Conservation (phyloP, 2,797 vertebrate genomes). For the Sebastes matsubarae region DNA sequence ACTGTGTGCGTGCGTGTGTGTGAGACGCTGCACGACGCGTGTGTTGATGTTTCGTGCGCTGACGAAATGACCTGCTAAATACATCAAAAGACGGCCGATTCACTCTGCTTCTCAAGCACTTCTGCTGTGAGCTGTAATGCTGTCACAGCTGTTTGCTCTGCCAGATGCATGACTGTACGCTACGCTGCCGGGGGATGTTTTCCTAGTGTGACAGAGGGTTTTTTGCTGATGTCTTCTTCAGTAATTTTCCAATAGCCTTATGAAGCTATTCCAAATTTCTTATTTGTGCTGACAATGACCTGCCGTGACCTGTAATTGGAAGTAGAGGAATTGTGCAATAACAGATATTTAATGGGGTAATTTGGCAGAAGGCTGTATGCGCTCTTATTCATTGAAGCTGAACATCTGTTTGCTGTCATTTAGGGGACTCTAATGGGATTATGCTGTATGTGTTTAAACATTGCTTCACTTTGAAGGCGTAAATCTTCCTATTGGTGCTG, state of each 20-base stretch:
- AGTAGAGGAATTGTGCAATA: background rate
- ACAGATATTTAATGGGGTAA: background rate
- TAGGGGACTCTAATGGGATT: background rate
- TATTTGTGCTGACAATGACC: background rate
- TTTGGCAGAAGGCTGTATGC: background rate
- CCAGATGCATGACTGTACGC: constrained; percentile 57
- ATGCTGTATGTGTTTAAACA: background rate
- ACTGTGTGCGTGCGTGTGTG: background rate
- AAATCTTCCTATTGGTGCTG: background rate
- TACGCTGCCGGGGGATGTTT: constrained; percentile 21
- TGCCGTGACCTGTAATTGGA: background rate
- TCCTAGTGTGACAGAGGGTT: background rate
- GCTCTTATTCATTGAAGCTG: background rate
- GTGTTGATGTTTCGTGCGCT: constrained; percentile 25
- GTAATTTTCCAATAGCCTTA: constrained; percentile 47
- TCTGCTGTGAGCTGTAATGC: constrained; percentile 44
- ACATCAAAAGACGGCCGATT: constrained; percentile 34
- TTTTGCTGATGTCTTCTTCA: constrained; percentile 46
- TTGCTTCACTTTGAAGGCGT: background rate
- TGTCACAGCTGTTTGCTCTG: constrained; percentile 54
- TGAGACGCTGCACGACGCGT: background rate
- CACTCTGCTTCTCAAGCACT: constrained; percentile 48
- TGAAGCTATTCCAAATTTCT: constrained; percentile 5
- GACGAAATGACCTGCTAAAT: constrained; percentile 24
- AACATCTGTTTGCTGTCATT: constrained; percentile 21